A percentile compares a stretch with the other conserved stretches of the same genome.
Evolutionary conservation across 2,888 invertebrate species (phyloP).

Genomic region (Drosophila subsilvestris): DNA sequence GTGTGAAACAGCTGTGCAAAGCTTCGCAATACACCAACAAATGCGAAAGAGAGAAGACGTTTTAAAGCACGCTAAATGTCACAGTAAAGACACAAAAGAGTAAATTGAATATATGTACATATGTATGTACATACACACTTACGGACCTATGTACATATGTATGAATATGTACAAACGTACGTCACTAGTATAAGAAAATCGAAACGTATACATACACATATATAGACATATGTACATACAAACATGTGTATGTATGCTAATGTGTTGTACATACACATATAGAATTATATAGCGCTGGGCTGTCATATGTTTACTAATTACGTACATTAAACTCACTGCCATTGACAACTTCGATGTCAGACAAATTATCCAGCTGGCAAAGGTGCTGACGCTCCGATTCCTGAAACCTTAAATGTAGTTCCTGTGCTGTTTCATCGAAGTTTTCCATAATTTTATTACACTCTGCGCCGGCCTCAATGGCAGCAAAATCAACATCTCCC

Average conservation of each 20-base stretch:
- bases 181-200: neutral
- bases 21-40: constrained; percentile 35
- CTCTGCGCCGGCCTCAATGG: constrained; percentile 72
- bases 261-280: neutral
- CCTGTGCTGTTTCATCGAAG: constrained; percentile 37
- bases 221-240: neutral
- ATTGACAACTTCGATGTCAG: constrained; percentile 80
- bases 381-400: constrained; percentile 25
- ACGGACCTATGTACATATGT: neutral
- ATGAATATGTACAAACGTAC: neutral
- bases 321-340: constrained; percentile 79
- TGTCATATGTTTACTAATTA: constrained; percentile 18
- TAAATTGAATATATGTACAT: constrained; percentile 9
- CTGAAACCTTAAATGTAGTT: constrained; percentile 14
- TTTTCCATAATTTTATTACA: constrained; percentile 55
- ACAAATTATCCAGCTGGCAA: constrained; percentile 34
- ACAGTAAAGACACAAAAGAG: constrained; percentile 22
- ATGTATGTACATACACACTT: neutral
- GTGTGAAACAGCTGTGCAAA: constrained; percentile 65
- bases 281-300: neutral
- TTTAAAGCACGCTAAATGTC: constrained; percentile 43
- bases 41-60: constrained; percentile 26
- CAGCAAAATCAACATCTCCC: constrained; percentile 80
- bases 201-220: constrained; percentile 5
- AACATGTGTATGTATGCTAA: too few species aligned